These are phyloP conservation scores for Calypte anna DNA, from an alignment of 2,113 vertebrate species.

Conservation along the genomic window DNA sequence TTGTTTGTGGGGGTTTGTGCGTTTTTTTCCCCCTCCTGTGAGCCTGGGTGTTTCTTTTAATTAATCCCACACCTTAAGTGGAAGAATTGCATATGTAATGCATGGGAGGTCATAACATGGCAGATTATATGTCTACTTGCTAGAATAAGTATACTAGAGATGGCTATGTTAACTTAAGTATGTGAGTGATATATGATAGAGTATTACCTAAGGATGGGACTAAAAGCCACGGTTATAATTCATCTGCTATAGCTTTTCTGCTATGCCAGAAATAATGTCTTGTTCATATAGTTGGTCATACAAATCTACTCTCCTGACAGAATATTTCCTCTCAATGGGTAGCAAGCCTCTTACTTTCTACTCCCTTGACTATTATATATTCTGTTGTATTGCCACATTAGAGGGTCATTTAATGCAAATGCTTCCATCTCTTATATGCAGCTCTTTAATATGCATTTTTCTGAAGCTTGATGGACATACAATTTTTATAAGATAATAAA, in stretches of 20 bases:
- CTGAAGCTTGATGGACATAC: not conserved
- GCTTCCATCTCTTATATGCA: not conserved
- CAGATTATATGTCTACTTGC: not conserved
- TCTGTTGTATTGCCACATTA: not conserved
- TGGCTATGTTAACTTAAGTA: not conserved
- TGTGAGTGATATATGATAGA: not conserved
- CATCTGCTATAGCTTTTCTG: not conserved
- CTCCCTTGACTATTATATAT: not conserved
- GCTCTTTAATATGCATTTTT: not conserved
- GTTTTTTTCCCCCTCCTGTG: not conserved
- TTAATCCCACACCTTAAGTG: not conserved
- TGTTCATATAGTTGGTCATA: not conserved
- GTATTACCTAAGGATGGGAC: not conserved
- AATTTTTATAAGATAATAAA: constrained; percentile 48
- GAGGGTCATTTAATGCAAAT: not conserved
- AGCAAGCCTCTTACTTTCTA: not conserved
- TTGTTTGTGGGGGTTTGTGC: no score
- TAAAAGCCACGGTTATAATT: constrained; percentile 4
- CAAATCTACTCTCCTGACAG: not conserved
- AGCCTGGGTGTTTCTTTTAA: not conserved
- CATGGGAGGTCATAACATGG: not conserved
- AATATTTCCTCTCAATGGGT: constrained; percentile 10
- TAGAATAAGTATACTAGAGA: not conserved
- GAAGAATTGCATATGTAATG: not conserved
- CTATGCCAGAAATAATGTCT: not conserved